A percentile compares a stretch with the other conserved stretches of the same genome.
These are phyloP conservation scores for Ostrea edulis DNA, from an alignment of 1,140 invertebrate species.

Conservation along the genomic window DNA sequence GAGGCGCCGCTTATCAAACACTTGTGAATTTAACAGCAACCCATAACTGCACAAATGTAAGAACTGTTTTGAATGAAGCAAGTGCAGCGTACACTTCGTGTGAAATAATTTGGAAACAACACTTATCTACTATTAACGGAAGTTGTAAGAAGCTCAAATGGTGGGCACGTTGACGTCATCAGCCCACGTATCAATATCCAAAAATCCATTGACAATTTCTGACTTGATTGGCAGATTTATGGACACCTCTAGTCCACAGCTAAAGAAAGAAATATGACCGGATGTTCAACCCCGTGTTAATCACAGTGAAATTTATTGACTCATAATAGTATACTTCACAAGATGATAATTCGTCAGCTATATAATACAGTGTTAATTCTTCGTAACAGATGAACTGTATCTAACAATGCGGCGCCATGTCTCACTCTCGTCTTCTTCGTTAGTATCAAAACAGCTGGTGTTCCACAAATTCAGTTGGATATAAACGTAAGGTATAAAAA, in stretches of 20 bases:
- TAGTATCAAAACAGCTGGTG: background rate
- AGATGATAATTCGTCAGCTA: background rate
- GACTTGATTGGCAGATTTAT: background rate
- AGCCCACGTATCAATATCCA: slow-evolving; percentile 2
- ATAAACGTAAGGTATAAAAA: too few species aligned
- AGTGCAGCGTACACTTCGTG: too few species aligned
- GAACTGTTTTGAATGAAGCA: too few species aligned
- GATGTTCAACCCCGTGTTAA: background rate
- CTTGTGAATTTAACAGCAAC: too few species aligned
- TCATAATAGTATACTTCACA: background rate
- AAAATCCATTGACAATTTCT: slow-evolving; percentile 12
- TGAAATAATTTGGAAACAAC: too few species aligned
- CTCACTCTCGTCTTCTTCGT: background rate
- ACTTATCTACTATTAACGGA: too few species aligned
- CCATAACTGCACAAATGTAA: too few species aligned
- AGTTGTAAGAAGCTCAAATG: too few species aligned
- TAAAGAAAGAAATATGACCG: slow-evolving; percentile 33
- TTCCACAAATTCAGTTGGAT: too few species aligned
- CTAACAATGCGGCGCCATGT: background rate
- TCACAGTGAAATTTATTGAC: background rate
- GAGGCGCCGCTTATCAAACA: too few species aligned
- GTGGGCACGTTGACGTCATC: background rate
- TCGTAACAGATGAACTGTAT: background rate
- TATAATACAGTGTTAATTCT: background rate
- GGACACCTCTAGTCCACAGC: background rate